Percentiles rank a stretch among this genome's conserved stretches.
Conservation (phyloP, 2,888 invertebrate genomes). For the Cerceris ruficornis region DNA sequence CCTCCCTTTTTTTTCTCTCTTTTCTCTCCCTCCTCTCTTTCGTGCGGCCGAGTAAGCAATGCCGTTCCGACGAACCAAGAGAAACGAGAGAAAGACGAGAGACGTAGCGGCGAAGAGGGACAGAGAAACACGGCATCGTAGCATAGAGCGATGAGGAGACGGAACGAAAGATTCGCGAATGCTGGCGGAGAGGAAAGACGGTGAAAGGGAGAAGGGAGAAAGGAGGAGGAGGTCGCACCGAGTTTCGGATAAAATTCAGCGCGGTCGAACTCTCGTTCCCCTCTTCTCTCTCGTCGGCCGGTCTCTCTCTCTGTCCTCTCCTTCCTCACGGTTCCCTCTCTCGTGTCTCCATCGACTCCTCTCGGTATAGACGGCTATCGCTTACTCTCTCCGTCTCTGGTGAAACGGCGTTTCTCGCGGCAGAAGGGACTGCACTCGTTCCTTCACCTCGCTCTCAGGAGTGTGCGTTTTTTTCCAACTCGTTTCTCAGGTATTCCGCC, state of each 20-base stretch:
- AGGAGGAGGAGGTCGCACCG: conserved; percentile 49
- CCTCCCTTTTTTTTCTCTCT: conserved; percentile 25
- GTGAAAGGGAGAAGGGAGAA: conserved; percentile 4
- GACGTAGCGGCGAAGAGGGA: conserved; percentile 38
- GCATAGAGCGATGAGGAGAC: conserved; percentile 48
- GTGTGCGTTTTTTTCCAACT: conserved; percentile 73
- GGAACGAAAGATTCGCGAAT: conserved; percentile 53
- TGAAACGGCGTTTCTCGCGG: conserved; percentile 53
- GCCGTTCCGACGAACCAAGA: conserved; percentile 13
- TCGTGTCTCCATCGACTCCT: conserved; percentile 37
- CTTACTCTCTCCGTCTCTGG: conserved; percentile 40
- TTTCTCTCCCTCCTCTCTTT: conserved; percentile 10
- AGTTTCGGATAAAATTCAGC: conserved; percentile 70
- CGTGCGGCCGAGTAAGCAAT: conserved; percentile 46
- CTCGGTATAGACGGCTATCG: conserved; percentile 36
- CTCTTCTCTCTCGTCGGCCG: conserved; percentile 14
- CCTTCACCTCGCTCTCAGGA: conserved; percentile 73
- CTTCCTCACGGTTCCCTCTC: conserved; percentile 18
- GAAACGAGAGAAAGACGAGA: conserved; percentile 37
- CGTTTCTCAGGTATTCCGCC: conserved; percentile 77
- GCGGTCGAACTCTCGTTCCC: conserved; percentile 49
- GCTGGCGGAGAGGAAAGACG: conserved; percentile 19
- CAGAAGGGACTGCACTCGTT: conserved; percentile 74
- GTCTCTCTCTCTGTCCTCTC: conserved; percentile 6
- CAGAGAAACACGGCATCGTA: conserved; percentile 22